Evolutionary conservation across 2,113 vertebrate genomes (phyloP).

Genomic region (Atlantisia rogersi): DNA sequence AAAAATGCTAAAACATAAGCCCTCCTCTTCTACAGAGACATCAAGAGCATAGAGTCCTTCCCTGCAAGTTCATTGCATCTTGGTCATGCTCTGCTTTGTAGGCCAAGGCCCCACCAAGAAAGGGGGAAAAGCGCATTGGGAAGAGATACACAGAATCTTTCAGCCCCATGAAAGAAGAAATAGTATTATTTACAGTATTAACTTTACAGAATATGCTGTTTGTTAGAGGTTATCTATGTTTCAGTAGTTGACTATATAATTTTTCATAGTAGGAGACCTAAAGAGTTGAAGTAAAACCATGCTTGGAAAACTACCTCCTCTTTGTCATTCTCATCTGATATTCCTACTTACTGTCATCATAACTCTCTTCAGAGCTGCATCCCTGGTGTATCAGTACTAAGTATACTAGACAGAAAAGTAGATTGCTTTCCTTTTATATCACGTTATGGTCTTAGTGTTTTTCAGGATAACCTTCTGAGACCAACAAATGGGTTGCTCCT

Average conservation of each 20-base stretch:
- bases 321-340: background rate
- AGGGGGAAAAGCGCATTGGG: background rate
- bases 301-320: background rate
- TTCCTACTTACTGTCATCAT: background rate
- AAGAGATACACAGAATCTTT: background rate
- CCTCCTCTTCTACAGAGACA: rapidly evolving
- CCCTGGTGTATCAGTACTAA: background rate
- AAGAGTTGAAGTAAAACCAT: background rate
- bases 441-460: background rate
- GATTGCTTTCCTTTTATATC: background rate
- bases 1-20: background rate
- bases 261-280: background rate
- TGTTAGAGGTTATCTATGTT: background rate
- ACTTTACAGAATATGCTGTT: background rate
- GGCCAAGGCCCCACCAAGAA: background rate
- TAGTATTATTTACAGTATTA: background rate
- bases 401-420: background rate
- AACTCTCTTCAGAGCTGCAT: background rate
- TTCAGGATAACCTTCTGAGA: background rate
- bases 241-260: background rate
- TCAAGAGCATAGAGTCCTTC: background rate
- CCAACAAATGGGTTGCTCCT: background rate
- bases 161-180: background rate
- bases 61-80: background rate
- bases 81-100: background rate